Evolutionary conservation across 2,797 vertebrate genomes (phyloP).

Genomic region (Mus minutoides): DNA sequence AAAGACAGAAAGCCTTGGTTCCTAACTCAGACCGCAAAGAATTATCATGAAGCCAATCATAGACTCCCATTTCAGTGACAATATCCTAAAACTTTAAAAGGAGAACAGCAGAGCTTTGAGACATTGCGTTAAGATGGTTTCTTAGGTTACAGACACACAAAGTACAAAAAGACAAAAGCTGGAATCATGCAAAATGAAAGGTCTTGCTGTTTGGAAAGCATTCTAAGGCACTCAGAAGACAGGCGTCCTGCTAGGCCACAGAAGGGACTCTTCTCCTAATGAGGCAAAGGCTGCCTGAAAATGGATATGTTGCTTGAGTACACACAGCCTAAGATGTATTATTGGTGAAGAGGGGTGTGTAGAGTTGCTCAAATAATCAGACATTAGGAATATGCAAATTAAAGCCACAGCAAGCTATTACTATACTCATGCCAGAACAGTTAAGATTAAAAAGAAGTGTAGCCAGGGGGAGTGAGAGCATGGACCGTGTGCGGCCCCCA

Average conservation of each 20-base stretch:
- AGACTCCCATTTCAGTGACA: background rate
- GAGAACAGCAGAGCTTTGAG: background rate
- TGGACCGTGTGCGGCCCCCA: background rate
- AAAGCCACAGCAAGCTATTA: background rate
- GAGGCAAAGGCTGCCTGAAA: slow-evolving; percentile 2
- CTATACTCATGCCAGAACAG: background rate
- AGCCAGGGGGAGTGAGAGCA: background rate
- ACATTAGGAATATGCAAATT: background rate
- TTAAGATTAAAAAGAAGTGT: slow-evolving; percentile 41
- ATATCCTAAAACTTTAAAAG: background rate
- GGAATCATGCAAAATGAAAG: background rate
- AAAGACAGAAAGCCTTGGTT: background rate
- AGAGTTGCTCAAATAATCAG: background rate
- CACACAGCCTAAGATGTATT: background rate
- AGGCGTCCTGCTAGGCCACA: background rate
- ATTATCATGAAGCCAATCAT: background rate
- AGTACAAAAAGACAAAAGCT: slow-evolving; percentile 5
- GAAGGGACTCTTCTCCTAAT: background rate
- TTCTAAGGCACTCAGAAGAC: slow-evolving; percentile 10
- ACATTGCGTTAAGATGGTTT: slow-evolving; percentile 1
- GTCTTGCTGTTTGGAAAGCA: slow-evolving; percentile 31
- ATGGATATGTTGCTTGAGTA: slow-evolving; percentile 21
- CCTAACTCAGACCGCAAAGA: background rate
- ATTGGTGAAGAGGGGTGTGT: background rate
- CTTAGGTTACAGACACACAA: background rate